Percentiles rank a stretch among this genome's conserved stretches.
These are phyloP conservation scores for Acrocyrtus sp. DNA, from an alignment of 2,888 invertebrate species.

Conservation along the genomic window DNA sequence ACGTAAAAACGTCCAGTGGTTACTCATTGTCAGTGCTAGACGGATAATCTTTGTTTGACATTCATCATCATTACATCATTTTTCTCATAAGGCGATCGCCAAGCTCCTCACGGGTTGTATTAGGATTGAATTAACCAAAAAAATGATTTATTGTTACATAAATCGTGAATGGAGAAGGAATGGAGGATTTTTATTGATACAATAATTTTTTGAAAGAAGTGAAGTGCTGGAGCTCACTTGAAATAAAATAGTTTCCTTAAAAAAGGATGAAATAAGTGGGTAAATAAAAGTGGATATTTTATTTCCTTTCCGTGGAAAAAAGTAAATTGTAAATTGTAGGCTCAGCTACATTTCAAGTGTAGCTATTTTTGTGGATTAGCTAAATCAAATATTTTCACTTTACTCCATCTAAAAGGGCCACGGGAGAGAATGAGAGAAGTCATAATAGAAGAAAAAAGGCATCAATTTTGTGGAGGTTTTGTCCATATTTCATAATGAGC, in stretches of 20 bases:
- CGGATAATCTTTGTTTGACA: conserved; percentile 35
- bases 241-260: background rate
- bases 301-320: background rate
- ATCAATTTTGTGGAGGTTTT: no score
- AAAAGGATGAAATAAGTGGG: background rate
- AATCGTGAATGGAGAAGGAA: background rate
- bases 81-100: background rate
- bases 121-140: no score
- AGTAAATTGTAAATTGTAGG: background rate
- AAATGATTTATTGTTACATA: background rate
- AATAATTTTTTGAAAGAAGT: background rate
- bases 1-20: conserved; percentile 24
- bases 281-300: background rate
- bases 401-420: background rate
- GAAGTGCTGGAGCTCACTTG: no score
- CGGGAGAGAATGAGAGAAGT: no score
- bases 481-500: no score
- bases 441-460: no score
- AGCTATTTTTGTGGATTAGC: no score
- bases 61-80: conserved; percentile 14
- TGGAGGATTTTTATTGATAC: background rate
- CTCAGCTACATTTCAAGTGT: no score
- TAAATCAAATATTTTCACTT: background rate
- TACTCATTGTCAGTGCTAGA: background rate
- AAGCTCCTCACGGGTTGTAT: no score